phyloP scores from a whole-genome alignment of 1,140 invertebrate species.

The Panagrolaimus sp. region DNA sequence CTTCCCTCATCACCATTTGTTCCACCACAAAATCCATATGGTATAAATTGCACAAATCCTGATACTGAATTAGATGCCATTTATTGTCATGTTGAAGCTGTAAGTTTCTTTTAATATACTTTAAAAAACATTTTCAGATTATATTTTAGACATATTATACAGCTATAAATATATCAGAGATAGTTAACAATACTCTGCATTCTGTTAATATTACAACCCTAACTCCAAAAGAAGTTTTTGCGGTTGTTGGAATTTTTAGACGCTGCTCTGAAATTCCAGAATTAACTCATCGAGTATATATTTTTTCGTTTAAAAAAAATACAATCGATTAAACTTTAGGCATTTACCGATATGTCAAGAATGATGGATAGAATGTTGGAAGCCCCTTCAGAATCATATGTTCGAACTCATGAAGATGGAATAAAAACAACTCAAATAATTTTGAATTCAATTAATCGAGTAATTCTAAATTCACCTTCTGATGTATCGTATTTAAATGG shows the following conservation, averaged over 20 bases:
- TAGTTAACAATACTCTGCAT: too few species aligned
- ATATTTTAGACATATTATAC: background rate
- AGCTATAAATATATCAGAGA: background rate
- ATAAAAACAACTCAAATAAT: too few species aligned
- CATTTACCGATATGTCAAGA: background rate
- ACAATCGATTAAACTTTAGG: background rate
- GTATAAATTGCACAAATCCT: background rate
- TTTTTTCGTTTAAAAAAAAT: background rate
- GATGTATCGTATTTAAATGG: background rate
- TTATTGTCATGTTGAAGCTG: background rate
- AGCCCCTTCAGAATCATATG: background rate
- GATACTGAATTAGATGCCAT: background rate
- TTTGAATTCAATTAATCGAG: background rate
- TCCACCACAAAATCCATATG: too few species aligned
- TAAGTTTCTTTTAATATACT: background rate
- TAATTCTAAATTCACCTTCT: background rate
- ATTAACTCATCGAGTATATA: background rate
- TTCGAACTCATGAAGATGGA: background rate
- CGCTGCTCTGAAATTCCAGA: background rate
- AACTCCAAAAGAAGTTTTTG: background rate
- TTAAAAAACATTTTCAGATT: background rate
- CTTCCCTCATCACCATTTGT: too few species aligned
- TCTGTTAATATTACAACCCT: too few species aligned
- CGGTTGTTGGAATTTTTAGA: background rate
- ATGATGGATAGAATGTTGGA: background rate